Evolutionary conservation across 2,888 invertebrate species (phyloP), one percentile per base, ranked within the genome.

Genomic region (Campopleginae sp.): DNA sequence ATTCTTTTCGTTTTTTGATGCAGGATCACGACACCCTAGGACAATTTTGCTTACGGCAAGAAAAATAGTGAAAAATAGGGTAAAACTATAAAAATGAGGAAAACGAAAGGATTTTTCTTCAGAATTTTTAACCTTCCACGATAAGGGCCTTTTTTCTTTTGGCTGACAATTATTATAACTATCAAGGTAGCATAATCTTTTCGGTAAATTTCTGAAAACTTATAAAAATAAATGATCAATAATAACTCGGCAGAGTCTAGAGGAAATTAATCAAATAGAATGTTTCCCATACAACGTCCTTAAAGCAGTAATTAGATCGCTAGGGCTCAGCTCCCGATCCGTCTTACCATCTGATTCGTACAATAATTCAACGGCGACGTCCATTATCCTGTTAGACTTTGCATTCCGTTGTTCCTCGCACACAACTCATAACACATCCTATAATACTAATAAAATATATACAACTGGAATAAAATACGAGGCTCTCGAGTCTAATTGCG

Each of bases 351-450:
- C 76, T 76, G 76, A 65, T 76, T 65, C 65, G 76, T 76, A 76
- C 79, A 82, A 88, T 86, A 87, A 86, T 86, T 84, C 82, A 83
- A 86, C 80, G 77, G 84, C 84, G 80, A 85, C 86, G 88, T 78
- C 89, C 88, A 91, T 91, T 91, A 91, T 89, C 91, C 86, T 91
- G 80, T 84, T 84, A 77, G 63, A 79, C 70, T 61, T 38, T 79
- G 70, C 70, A 71, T 79, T 79, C 70, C 27, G 46, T 66, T 74
- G 74, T 61, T 27, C 46, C 66, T 72, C 80, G 74, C 44, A 54
- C 74, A 65, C 33, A 51, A 51, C 44, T 61, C 38, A 61, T 61
- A 74, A 42, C 42, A 42, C 38, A 58, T 44, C 31, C 70, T 61
- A 63, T 23, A 66, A 72, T 71, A 51, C 31, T 12, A 66, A 65